Percentiles rank a stretch among this genome's conserved stretches.
These are phyloP conservation scores for Podabrus alpinus DNA, from an alignment of 2,888 invertebrate species.

Conservation along the genomic window DNA sequence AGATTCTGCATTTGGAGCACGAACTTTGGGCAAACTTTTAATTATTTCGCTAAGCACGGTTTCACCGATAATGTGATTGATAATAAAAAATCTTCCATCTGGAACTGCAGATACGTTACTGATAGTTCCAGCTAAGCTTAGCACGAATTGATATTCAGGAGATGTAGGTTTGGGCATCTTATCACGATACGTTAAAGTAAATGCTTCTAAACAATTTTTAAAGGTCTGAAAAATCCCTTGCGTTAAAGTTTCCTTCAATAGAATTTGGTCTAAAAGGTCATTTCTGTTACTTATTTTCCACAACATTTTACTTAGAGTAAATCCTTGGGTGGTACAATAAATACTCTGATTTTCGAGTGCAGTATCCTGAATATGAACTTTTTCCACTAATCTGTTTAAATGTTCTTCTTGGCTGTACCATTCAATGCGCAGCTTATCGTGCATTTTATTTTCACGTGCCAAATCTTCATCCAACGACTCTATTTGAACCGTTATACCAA, in stretches of 20 bases:
- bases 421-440: constrained; percentile 6
- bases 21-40: constrained; percentile 6
- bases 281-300: constrained; percentile 15
- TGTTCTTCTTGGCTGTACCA: constrained; percentile 24
- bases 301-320: constrained; percentile 14
- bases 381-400: constrained; percentile 2
- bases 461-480: not conserved
- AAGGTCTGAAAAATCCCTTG: constrained; percentile 11
- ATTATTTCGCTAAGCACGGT: constrained; percentile 13
- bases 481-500: not conserved
- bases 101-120: constrained; percentile 19
- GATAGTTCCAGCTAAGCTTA: constrained; percentile 12
- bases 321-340: constrained; percentile 16
- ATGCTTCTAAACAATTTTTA: constrained; percentile 10
- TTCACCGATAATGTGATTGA: constrained; percentile 2
- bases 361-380: constrained; percentile 3
- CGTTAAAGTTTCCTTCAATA: constrained; percentile 3
- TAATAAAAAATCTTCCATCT: constrained; percentile 21
- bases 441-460: not conserved
- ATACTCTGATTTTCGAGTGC: constrained; percentile 14
- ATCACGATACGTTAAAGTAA: constrained; percentile 4
- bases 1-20: constrained; percentile 11
- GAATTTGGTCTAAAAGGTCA: constrained; percentile 7
- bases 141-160: constrained; percentile 17
- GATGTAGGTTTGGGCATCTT: constrained; percentile 12